Evolutionary conservation across 2,113 vertebrate species (phyloP), one percentile per base, ranked within the genome.

Genomic region (Hemiprocne comata): DNA sequence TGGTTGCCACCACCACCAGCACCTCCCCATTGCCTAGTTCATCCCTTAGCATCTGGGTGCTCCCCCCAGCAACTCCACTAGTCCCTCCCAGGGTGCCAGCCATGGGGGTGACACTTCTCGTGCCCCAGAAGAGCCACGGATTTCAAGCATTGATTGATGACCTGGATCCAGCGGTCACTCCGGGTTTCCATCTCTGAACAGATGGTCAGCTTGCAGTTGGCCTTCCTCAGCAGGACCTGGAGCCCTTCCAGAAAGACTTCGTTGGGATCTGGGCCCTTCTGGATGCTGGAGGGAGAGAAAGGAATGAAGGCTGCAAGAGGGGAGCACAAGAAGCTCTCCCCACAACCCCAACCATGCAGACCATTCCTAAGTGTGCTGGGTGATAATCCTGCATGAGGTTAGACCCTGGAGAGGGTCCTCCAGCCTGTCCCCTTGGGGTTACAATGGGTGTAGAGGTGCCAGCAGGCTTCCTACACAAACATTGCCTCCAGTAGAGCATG

Each of bases 141-240:
- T 60, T 48, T 50, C 44, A 54, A 72, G 64, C 34, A 44, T 28
- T 4, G 1, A 54, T 16, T 7, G 87, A 21, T 42, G 89, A 99
- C 99, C 98, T 99, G 99, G 91, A 99, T 99, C 99, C 99, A 99
- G 91, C 99, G 99, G 93, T 99, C 99, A 1, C 98, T 98, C 53
- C 98, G 96, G 71, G 99, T 98, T 71, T 98, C 93, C 8, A 86
- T 80, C 74, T 95, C 77, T 0, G 97, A 64, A 77, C 98, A 99
- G 82, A 98, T 42, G 14, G 95, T 98, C 58, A 99, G 93, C 33
- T 98, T 98, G 96, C 96, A 98, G 18, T 96, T 97, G 61, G 97
- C 97, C 25, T 94, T 97, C 10, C 13, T 16, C 3, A 98, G 97
- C 58, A 99, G 97, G 6, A 33, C 61, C 28, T 7, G 97, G 74